A percentile compares a stretch with the other conserved stretches of the same genome.
Conservation (phyloP, 2,113 vertebrate genomes). For the Anguilla japonica region DNA sequence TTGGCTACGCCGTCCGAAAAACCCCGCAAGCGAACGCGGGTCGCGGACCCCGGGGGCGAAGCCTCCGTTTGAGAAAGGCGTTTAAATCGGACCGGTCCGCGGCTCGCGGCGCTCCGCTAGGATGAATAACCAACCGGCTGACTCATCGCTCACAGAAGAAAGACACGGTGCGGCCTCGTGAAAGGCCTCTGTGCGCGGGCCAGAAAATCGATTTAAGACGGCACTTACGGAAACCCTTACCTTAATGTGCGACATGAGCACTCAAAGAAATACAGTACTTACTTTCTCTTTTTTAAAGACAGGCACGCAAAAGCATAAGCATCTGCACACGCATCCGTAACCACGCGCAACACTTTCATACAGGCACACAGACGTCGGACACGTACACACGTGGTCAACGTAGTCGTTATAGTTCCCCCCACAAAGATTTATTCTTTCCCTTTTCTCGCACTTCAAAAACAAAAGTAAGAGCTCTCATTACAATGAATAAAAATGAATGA, state of each 20-base stretch:
- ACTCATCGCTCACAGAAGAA: background rate
- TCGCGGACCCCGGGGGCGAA: conserved; percentile 40
- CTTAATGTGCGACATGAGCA: too few relatives aligned
- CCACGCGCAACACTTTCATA: too few relatives aligned
- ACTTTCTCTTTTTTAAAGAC: background rate
- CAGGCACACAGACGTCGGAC: background rate
- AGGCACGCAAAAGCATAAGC: background rate
- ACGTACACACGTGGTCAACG: background rate
- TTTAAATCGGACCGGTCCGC: conserved; percentile 47
- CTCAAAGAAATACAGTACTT: too few relatives aligned
- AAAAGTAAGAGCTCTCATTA: too few relatives aligned
- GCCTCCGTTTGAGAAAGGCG: background rate
- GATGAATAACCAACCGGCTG: background rate
- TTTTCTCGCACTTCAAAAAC: background rate
- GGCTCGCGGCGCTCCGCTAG: background rate
- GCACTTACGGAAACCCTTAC: too few relatives aligned
- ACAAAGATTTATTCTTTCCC: too few relatives aligned
- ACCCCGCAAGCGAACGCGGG: conserved; percentile 48
- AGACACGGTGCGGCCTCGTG: background rate
- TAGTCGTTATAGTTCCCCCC: too few relatives aligned
- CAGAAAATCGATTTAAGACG: background rate
- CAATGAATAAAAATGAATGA: too few relatives aligned
- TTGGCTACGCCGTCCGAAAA: background rate
- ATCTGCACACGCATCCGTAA: background rate
- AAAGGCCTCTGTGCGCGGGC: background rate